Evolutionary conservation across 2,113 vertebrate genomes (phyloP), one percentile per base, ranked within the genome.

Genomic region (Drymodes brunneopygia): DNA sequence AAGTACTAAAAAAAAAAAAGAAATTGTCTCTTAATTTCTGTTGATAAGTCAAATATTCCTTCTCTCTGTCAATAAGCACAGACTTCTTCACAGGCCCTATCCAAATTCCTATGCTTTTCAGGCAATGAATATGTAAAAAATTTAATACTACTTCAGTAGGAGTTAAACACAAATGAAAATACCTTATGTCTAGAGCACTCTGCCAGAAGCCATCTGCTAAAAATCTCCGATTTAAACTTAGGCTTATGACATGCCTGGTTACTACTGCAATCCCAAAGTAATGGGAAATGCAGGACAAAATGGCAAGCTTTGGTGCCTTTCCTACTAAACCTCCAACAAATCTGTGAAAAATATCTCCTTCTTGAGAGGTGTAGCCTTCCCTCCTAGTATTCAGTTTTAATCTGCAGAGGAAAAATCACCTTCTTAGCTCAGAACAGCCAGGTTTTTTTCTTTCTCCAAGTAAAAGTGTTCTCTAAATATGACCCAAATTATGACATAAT

Each of bases 191-290:
- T 88, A 60, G 60, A 93, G 60, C 40, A 40, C 64, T 88, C 44
- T 71, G 80, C 64, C 90, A 90, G 88, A 93, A 94, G 86, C 81
- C 67, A 94, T 83, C 92, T 96, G 86, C 81, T 93, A 88, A 81
- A 95, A 86, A 54, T 66, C 62, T 57, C 23, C 4, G 2, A 15
- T 77, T 94, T 89, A 79, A 91, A 83, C 47, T 73, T 62, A 62
- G 60, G 64, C 25, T 81, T 88, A 8, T 28, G 56, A 88, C 50
- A 81, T 50, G 56, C 67, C 75, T 78, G 72, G 86, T 93, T 94
- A 85, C 83, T 91, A 84, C 66, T 79, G 70, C 40, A 88, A 71
- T 57, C 54, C 42, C 44, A 40, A 61, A 85, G 79, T 86, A 92
- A 86, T 61, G 58, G 44, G 33, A 58, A 94, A 96, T 1, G 0